Evolutionary conservation across 2,888 invertebrate genomes (phyloP).

Genomic region (Eupithecia inturbata): DNA sequence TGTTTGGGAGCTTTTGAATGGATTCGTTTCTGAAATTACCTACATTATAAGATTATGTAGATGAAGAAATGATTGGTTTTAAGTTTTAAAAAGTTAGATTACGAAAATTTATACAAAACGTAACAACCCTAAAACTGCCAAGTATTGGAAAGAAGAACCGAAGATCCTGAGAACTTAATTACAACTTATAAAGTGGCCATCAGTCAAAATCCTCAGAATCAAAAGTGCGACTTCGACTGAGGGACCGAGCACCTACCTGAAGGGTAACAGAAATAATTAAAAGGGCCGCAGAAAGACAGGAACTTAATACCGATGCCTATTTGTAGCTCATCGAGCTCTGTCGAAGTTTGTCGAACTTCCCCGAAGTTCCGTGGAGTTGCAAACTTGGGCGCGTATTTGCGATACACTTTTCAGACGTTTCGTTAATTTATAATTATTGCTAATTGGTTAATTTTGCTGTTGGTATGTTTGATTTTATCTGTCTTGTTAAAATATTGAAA

Average conservation of each 20-base stretch:
- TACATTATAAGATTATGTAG: background rate
- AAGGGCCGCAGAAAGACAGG: slow-evolving; percentile 76
- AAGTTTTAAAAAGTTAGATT: slow-evolving; percentile 2
- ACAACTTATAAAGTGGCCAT: slow-evolving; percentile 60
- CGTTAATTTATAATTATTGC: slow-evolving; percentile 78
- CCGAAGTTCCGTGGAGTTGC: slow-evolving; percentile 48
- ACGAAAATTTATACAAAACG: background rate
- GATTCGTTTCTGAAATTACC: background rate
- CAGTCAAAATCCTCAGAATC: slow-evolving; percentile 61
- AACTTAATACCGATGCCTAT: slow-evolving; percentile 82
- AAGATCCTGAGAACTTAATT: slow-evolving; percentile 55
- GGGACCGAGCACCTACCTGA: slow-evolving; percentile 67
- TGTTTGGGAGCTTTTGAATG: background rate
- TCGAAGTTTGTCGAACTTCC: slow-evolving; percentile 60
- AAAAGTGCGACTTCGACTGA: slow-evolving; percentile 52
- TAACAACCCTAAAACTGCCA: slow-evolving; percentile 3
- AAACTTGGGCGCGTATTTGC: slow-evolving; percentile 69
- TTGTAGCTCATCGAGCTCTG: slow-evolving; percentile 77
- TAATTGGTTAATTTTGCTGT: slow-evolving; percentile 67
- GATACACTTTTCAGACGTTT: slow-evolving; percentile 69
- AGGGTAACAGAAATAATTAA: slow-evolving; percentile 78
- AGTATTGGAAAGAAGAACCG: slow-evolving; percentile 36
- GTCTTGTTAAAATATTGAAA: slow-evolving; percentile 16
- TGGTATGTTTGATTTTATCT: slow-evolving; percentile 36
- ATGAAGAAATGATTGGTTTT: background rate